Base-by-base conservation (phyloP, 2,113 vertebrate genomes). In the Equus quagga region DNA sequence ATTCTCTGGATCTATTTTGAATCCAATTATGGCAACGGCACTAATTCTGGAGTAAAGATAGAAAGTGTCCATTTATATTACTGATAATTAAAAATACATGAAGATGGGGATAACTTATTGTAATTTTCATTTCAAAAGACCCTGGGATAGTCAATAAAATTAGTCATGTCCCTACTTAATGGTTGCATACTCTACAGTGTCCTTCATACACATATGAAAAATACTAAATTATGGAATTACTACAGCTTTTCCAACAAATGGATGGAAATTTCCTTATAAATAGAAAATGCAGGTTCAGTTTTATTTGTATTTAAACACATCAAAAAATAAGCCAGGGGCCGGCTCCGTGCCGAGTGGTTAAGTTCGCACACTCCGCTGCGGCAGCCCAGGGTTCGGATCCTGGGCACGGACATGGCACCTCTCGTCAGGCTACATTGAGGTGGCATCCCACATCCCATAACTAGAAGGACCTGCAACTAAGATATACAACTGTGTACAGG, bases 251-350 rank as follows among this genome's bases (percentile, higher is more conserved):
- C 36, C 64, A 69, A 56, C 0, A 70, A 94, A 80, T 86, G 8
- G 9, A 58, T 65, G 6, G 4, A 84, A 92, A 84, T 54, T 33
- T 88, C 17, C 7, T 94, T 94, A 49, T 87, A 80, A 64, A 49
- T 41, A 93, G 31, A 36, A 90, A 96, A 79, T 26, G 83, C 2
- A 67, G 12, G 2, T 84, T 13, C 75, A 91, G 2, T 33, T 94
- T n/a, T 91, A 1, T 23, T 94, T 93, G 28, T 23, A 67, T 41
- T 70, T n/a, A 94, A 84, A 79, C 83, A 23, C 31, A 85, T 97
- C 8, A 69, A 75, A 92, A 88, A 91, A 2, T 54, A 54, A 54
- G 15, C 51, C 51, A 54, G 51, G 51, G 36, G 36, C 36, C 36
- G 36, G 36, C 36, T 41, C 36, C 36, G 36, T 41, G 36, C 36